These are phyloP conservation scores for Tridacna gigas DNA, from an alignment of 2,888 invertebrate species.

Conservation along the genomic window DNA sequence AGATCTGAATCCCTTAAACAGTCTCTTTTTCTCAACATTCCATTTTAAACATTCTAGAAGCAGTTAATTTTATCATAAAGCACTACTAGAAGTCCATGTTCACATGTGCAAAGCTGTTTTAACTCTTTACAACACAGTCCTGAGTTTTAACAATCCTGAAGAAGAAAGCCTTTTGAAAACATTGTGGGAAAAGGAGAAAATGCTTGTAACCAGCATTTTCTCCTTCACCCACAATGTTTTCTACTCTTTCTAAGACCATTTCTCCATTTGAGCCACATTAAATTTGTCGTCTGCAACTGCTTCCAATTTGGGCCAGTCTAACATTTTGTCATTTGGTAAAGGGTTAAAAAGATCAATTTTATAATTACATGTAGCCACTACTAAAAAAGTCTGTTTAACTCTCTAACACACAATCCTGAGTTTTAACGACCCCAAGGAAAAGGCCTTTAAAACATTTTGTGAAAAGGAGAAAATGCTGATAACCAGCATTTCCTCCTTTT, in stretches of 20 bases:
- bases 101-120: not conserved
- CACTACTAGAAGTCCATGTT: not conserved
- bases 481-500: too few relatives aligned
- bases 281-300: not conserved
- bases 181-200: slow-evolving; percentile 6
- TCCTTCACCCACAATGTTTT: slow-evolving; percentile 8
- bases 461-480: too few relatives aligned
- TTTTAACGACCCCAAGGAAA: too few relatives aligned
- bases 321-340: not conserved
- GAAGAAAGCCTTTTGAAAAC: not conserved
- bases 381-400: too few relatives aligned
- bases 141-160: not conserved
- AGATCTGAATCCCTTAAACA: too few relatives aligned
- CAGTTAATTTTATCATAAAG: not conserved
- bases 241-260: not conserved
- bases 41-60: too few relatives aligned
- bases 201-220: slow-evolving; percentile 5
- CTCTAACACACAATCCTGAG: too few relatives aligned
- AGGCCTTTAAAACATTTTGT: too few relatives aligned
- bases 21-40: too few relatives aligned
- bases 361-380: too few relatives aligned
- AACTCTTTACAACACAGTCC: not conserved
- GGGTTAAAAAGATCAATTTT: too few relatives aligned
- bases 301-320: not conserved
- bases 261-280: not conserved